phyloP scores from a whole-genome alignment of 1,140 invertebrate genomes.

The Papilio helenus region DNA sequence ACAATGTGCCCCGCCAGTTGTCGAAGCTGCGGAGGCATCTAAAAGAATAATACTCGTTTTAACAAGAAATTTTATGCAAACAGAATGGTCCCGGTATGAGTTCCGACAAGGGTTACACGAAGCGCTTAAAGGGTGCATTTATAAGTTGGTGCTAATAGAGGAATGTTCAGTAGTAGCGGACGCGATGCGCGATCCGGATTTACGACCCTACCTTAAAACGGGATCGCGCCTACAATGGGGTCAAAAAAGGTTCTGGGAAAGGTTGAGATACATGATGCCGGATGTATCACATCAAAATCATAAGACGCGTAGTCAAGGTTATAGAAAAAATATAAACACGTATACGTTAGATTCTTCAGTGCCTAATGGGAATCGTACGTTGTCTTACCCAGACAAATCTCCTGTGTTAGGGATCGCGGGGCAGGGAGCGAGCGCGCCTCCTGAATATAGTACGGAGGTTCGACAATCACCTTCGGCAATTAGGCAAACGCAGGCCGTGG shows the following conservation, averaged over 20 bases:
- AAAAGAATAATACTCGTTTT: slow-evolving; percentile 91
- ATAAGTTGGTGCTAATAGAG: slow-evolving; percentile 94
- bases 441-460: slow-evolving; percentile 77
- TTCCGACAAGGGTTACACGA: slow-evolving; percentile 93
- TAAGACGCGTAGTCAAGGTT: slow-evolving; percentile 80
- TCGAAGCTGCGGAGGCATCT: slow-evolving; percentile 94
- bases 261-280: slow-evolving; percentile 94
- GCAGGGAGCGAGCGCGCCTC: slow-evolving; percentile 81
- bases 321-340: slow-evolving; percentile 90
- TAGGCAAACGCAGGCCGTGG: slow-evolving; percentile 76
- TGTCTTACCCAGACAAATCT: slow-evolving; percentile 79
- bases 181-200: slow-evolving; percentile 92
- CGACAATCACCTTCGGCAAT: slow-evolving; percentile 79
- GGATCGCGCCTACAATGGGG: slow-evolving; percentile 92
- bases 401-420: slow-evolving; percentile 75
- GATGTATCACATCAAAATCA: slow-evolving; percentile 76
- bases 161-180: slow-evolving; percentile 89
- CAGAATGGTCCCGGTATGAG: slow-evolving; percentile 93
- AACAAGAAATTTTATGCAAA: slow-evolving; percentile 92
- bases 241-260: slow-evolving; percentile 96
- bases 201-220: slow-evolving; percentile 94
- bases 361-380: slow-evolving; percentile 83
- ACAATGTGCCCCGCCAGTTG: slow-evolving; percentile 89
- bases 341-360: slow-evolving; percentile 88
- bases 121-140: slow-evolving; percentile 91